Conservation (phyloP, 2,888 invertebrate species). For the Macrosiphum euphorbiae region DNA sequence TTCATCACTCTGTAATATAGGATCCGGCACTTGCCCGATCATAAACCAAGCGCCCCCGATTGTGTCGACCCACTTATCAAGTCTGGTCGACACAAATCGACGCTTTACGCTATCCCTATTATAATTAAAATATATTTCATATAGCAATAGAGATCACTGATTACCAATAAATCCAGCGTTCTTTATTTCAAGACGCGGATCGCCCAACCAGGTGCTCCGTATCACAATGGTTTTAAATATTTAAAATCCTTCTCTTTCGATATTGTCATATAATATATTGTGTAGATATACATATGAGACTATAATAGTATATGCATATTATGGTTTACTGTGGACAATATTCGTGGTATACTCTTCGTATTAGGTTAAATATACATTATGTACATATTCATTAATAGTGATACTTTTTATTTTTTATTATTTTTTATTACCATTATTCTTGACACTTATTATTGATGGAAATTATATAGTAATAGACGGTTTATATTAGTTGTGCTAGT, state of each 20-base stretch:
- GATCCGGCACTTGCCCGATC: too few species aligned
- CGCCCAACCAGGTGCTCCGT: too few species aligned
- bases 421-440: background rate
- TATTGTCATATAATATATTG: background rate
- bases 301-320: background rate
- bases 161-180: too few species aligned
- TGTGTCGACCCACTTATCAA: too few species aligned
- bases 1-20: too few species aligned
- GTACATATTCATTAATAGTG: background rate
- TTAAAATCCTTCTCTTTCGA: background rate
- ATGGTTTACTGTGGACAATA: background rate
- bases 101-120: too few species aligned
- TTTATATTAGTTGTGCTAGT: background rate
- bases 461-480: background rate
- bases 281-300: background rate
- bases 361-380: constrained; percentile 15
- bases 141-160: too few species aligned
- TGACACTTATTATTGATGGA: background rate
- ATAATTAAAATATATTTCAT: too few species aligned
- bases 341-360: background rate
- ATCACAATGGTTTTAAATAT: background rate
- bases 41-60: too few species aligned
- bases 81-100: too few species aligned
- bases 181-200: too few species aligned
- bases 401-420: background rate